Evolutionary conservation across 2,797 vertebrate genomes (phyloP).

Genomic region (Trachops cirrhosus): DNA sequence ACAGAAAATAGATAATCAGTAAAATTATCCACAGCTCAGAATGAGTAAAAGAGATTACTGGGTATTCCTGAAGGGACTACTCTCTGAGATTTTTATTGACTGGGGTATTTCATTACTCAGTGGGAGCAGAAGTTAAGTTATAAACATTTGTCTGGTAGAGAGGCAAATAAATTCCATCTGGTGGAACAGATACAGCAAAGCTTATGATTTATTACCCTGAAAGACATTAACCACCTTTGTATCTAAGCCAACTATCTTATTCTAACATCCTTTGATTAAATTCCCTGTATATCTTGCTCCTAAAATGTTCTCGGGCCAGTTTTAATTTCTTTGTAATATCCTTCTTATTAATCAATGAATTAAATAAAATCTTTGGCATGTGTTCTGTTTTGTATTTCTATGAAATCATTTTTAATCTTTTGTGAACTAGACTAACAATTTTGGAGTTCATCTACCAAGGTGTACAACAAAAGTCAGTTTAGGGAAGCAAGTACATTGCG

Average conservation of each 20-base stretch:
- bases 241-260: not conserved
- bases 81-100: not conserved
- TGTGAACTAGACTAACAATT: not conserved
- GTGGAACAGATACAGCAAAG: not conserved
- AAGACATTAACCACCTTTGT: not conserved
- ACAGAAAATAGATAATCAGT: not conserved
- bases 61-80: not conserved
- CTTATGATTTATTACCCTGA: not conserved
- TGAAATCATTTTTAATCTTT: not conserved
- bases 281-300: not conserved
- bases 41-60: not conserved
- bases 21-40: not conserved
- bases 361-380: not conserved
- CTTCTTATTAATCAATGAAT: not conserved
- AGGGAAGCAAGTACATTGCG: not conserved
- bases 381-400: not conserved
- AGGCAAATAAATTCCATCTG: not conserved
- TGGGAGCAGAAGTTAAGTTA: not conserved
- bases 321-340: not conserved
- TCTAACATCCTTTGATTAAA: not conserved
- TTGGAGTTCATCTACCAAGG: not conserved
- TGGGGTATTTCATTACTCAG: not conserved
- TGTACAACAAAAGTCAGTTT: not conserved
- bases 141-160: not conserved
- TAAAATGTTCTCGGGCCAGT: not conserved